These are phyloP conservation scores for Bombyx huttoni DNA, from an alignment of 2,888 invertebrate genomes.

Conservation along the genomic window DNA sequence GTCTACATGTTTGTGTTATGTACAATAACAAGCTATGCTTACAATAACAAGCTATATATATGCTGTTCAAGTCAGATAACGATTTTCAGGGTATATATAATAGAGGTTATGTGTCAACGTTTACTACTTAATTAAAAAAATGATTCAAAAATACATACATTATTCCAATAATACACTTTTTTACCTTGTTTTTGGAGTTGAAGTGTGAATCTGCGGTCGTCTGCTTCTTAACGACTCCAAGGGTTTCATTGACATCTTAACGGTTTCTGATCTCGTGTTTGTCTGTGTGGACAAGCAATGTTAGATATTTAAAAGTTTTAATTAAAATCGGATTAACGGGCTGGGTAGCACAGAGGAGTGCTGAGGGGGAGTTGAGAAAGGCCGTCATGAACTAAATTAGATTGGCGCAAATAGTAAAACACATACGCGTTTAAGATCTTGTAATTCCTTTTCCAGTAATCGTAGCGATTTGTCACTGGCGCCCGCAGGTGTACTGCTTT, in stretches of 20 bases:
- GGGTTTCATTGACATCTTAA: slow-evolving; percentile 30
- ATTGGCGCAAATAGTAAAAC: background rate
- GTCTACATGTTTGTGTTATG: no score
- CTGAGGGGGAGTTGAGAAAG: no score
- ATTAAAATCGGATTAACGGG: no score
- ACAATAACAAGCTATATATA: no score
- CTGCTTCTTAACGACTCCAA: slow-evolving; percentile 29
- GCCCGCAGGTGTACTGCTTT: slow-evolving; percentile 28
- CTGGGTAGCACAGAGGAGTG: no score
- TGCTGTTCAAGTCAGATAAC: no score
- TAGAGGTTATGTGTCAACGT: no score
- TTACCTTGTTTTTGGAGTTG: slow-evolving; percentile 53
- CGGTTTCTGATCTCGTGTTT: slow-evolving; percentile 31
- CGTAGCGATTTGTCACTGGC: slow-evolving; percentile 58
- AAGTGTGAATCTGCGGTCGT: slow-evolving; percentile 42
- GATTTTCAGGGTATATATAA: no score
- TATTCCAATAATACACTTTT: background rate
- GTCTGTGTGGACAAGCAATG: slow-evolving; percentile 28
- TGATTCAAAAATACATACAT: no score
- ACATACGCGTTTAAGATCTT: slow-evolving; percentile 69
- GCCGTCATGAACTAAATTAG: background rate
- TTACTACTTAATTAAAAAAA: no score
- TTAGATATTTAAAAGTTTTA: no score
- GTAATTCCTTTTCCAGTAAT: slow-evolving; percentile 71
- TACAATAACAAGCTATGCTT: no score